Evolutionary conservation across 2,888 invertebrate species (phyloP).

Genomic region (Xestia sexstrigata): DNA sequence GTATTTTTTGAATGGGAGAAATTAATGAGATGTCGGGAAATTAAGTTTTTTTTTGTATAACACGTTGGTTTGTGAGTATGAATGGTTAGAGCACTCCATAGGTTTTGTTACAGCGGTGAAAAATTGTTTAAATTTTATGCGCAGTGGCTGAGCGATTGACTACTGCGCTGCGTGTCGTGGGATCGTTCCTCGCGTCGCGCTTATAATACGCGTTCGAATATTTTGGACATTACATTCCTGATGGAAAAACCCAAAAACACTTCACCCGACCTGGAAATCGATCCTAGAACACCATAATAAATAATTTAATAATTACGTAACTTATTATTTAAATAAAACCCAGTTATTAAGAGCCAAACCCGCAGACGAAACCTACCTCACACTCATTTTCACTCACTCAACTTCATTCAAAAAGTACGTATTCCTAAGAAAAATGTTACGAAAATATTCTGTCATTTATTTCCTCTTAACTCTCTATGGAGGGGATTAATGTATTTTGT

Average conservation of each 20-base stretch:
- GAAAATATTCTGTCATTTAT: conserved; percentile 51
- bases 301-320: not conserved
- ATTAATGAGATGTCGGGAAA: conserved; percentile 13
- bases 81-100: too few species aligned
- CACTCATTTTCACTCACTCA: conserved; percentile 10
- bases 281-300: not conserved
- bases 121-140: not conserved
- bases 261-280: not conserved
- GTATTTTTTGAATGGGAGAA: conserved; percentile 7
- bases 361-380: conserved; percentile 12
- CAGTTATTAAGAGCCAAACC: conserved; percentile 3
- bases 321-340: not conserved
- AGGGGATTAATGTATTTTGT: conserved; percentile 61
- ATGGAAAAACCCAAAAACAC: not conserved
- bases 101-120: not conserved
- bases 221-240: not conserved
- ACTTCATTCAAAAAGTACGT: conserved; percentile 34
- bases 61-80: not conserved
- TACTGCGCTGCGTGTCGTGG: not conserved
- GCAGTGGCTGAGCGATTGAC: not conserved
- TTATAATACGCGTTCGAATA: too few species aligned
- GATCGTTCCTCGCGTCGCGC: not conserved
- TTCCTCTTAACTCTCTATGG: conserved; percentile 56
- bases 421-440: conserved; percentile 44
- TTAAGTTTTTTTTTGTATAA: not conserved